Evolutionary conservation across 2,888 invertebrate genomes (phyloP).

Genomic region (Electrophaes corylata): DNA sequence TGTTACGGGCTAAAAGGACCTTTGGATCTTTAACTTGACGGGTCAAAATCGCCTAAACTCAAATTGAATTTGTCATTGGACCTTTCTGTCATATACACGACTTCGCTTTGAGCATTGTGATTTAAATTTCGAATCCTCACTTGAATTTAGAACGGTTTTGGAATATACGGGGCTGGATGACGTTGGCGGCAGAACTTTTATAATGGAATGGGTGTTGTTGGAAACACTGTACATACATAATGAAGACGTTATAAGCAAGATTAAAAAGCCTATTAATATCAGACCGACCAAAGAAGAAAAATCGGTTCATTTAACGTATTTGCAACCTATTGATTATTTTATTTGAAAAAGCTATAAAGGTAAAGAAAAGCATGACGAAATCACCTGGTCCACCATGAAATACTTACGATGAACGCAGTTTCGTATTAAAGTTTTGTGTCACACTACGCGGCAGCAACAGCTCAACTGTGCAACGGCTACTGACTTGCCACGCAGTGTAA

Average conservation of each 20-base stretch:
- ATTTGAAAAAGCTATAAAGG: no score
- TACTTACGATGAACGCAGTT: no score
- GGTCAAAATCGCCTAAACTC: slow-evolving; percentile 26
- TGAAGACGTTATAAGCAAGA: not conserved
- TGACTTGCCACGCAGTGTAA: no score
- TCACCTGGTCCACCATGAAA: no score
- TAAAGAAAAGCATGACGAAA: no score
- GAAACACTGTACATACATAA: not conserved
- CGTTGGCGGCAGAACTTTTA: slow-evolving; percentile 13
- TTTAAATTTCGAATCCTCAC: slow-evolving; percentile 61
- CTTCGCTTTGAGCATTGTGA: slow-evolving; percentile 57
- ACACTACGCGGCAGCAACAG: no score
- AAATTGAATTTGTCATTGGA: slow-evolving; percentile 34
- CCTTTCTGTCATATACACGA: slow-evolving; percentile 40
- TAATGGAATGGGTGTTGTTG: slow-evolving; percentile 5
- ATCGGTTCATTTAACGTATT: no score
- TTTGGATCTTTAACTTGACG: not conserved
- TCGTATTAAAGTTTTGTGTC: no score
- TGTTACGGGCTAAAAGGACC: slow-evolving; percentile 5
- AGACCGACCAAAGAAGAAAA: not conserved
- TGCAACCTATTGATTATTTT: no score
- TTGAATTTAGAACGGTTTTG: slow-evolving; percentile 57
- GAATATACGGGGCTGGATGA: slow-evolving; percentile 35
- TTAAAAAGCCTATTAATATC: not conserved
- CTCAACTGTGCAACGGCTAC: no score